A percentile compares a stretch with the other conserved stretches of the same genome.
Evolutionary conservation across 2,113 vertebrate species (phyloP).

Genomic region (Chaetodon trifascialis): DNA sequence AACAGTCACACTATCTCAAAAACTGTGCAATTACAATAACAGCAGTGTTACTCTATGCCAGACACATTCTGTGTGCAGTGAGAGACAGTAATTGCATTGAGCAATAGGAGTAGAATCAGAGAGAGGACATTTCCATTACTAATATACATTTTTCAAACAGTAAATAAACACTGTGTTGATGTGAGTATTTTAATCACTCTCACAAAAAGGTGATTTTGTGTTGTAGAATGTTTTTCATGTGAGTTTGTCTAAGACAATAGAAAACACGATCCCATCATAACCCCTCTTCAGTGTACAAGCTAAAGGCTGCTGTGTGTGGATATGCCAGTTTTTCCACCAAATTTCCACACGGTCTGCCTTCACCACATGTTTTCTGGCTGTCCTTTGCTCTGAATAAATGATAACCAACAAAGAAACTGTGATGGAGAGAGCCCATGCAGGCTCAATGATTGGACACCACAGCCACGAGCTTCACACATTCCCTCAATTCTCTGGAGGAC

Average conservation of each 20-base stretch:
- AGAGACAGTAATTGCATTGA: not conserved
- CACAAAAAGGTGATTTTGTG: too few relatives aligned
- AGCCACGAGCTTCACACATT: not conserved
- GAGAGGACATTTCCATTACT: too few relatives aligned
- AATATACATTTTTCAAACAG: too few relatives aligned
- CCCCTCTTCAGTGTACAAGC: not conserved
- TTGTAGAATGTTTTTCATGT: not conserved
- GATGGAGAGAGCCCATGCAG: not conserved
- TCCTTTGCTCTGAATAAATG: not conserved
- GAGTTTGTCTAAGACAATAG: not conserved
- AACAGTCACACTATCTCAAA: slow-evolving; percentile 9
- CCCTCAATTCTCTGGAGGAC: not conserved
- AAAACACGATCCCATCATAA: not conserved
- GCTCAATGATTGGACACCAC: not conserved
- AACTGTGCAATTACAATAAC: slow-evolving; percentile 33
- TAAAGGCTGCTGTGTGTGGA: not conserved
- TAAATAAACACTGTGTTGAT: too few relatives aligned
- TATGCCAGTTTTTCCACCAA: not conserved
- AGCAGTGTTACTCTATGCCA: not conserved
- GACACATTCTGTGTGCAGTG: slow-evolving; percentile 4
- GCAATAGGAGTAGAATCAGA: not conserved
- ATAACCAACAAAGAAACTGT: not conserved
- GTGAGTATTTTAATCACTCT: too few relatives aligned
- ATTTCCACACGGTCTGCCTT: not conserved
- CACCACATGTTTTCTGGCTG: not conserved